Percentiles rank a stretch among this genome's conserved stretches.
These are phyloP conservation scores for Elanus axillaris DNA, from an alignment of 2,113 vertebrate species.

Conservation along the genomic window DNA sequence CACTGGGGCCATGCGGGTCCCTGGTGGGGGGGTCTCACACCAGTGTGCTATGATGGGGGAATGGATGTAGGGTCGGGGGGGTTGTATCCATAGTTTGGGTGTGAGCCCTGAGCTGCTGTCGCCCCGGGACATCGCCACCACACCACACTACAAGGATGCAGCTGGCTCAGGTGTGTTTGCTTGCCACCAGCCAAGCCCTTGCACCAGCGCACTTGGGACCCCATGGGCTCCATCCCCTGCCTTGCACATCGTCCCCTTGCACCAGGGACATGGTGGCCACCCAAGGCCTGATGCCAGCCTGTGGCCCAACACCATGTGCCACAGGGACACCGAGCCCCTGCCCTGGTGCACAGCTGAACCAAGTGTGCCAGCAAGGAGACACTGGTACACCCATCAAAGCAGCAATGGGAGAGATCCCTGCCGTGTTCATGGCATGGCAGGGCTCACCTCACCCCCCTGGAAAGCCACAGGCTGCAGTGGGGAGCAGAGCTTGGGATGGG, in stretches of 20 bases:
- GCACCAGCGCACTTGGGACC: not conserved
- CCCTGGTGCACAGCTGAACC: not conserved
- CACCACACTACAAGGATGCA: rapidly evolving
- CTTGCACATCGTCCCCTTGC: not conserved
- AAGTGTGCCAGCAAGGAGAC: rapidly evolving
- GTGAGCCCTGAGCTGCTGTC: not conserved
- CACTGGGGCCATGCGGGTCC: not conserved
- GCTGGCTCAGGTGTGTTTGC: rapidly evolving
- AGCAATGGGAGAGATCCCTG: rapidly evolving
- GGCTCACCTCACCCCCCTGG: not conserved
- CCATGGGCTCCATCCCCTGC: not conserved
- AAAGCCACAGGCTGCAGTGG: not conserved
- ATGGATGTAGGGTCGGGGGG: not conserved
- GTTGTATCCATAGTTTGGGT: not conserved
- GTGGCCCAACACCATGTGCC: not conserved
- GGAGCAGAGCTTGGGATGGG: not conserved
- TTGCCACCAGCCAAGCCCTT: not conserved
- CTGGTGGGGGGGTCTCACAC: not conserved
- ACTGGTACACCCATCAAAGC: rapidly evolving
- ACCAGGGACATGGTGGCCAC: not conserved
- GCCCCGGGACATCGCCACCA: rapidly evolving
- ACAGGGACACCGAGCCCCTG: not conserved
- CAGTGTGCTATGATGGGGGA: not conserved
- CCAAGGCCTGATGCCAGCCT: not conserved
- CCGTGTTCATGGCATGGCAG: rapidly evolving